These are phyloP conservation scores for Megatriorchis doriae DNA, from an alignment of 2,113 vertebrate species.

Conservation along the genomic window DNA sequence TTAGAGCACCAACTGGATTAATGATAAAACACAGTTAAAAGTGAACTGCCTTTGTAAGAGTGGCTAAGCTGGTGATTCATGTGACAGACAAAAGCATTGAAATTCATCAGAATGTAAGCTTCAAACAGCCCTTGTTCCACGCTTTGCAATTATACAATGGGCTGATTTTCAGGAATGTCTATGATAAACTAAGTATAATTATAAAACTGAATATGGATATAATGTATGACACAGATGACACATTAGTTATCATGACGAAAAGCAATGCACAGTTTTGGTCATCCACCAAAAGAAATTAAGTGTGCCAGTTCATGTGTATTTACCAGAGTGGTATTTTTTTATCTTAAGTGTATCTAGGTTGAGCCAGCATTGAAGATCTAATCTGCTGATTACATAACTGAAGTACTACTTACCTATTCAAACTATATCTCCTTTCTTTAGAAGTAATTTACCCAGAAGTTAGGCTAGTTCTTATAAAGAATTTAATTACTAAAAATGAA, in stretches of 20 bases:
- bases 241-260: neutral
- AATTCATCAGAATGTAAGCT: neutral
- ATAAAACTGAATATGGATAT: neutral
- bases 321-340: neutral
- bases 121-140: neutral
- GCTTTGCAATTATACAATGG: neutral
- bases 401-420: neutral
- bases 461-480: constrained; percentile 48
- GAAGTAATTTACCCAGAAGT: neutral
- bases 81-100: neutral
- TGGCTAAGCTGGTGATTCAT: neutral
- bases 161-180: neutral
- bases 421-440: neutral
- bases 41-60: neutral
- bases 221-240: neutral
- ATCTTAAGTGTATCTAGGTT: neutral
- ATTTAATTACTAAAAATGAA: constrained; percentile 31
- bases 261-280: neutral
- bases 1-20: neutral
- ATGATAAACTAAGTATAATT: neutral
- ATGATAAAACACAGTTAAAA: neutral
- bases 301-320: neutral
- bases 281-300: neutral
- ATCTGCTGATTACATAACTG: neutral
- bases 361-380: neutral